A percentile compares a stretch with the other conserved stretches of the same genome.
Conservation (phyloP, 2,888 invertebrate genomes). For the Drosophila testacea region DNA sequence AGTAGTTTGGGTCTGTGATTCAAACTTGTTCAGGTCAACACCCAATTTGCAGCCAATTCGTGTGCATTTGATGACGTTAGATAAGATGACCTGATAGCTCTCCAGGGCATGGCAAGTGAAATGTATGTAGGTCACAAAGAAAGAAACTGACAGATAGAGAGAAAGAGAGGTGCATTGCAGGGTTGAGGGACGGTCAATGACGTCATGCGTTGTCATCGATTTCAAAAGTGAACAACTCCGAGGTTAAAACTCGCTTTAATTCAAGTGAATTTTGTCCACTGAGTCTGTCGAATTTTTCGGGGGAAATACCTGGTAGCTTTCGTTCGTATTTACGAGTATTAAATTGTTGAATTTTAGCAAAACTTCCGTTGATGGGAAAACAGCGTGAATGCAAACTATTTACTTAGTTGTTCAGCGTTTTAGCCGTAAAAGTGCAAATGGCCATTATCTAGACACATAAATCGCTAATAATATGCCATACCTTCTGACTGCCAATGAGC, state of each 20-base stretch:
- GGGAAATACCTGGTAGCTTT: constrained; percentile 66
- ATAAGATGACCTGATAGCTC: constrained; percentile 22
- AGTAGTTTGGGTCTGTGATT: background rate
- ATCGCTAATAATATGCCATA: constrained; percentile 63
- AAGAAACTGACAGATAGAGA: background rate
- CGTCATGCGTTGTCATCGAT: constrained; percentile 49
- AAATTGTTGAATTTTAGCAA: constrained; percentile 6
- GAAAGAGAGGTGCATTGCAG: background rate
- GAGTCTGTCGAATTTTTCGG: constrained; percentile 12
- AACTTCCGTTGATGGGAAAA: constrained; percentile 63
- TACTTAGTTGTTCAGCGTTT: constrained; percentile 63
- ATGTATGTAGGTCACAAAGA: constrained; percentile 37
- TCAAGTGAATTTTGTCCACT: constrained; percentile 47
- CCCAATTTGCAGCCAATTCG: constrained; percentile 26
- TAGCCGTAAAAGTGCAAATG: constrained; percentile 66
- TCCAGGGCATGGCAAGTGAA: constrained; percentile 18
- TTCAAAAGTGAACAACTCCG: constrained; percentile 9
- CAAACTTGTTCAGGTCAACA: constrained; percentile 23
- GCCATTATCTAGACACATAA: constrained; percentile 68
- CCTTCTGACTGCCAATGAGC: constrained; percentile 67
- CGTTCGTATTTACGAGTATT: constrained; percentile 16
- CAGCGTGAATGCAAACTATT: constrained; percentile 52
- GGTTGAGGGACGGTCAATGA: constrained; percentile 36
- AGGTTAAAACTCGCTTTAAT: constrained; percentile 42
- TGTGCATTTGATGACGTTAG: constrained; percentile 34